Evolutionary conservation across 64 coral and sea anemone genomes (phyloP), one percentile per base, ranked within the genome.

Genomic region (Catalaphyllia jardinei): DNA sequence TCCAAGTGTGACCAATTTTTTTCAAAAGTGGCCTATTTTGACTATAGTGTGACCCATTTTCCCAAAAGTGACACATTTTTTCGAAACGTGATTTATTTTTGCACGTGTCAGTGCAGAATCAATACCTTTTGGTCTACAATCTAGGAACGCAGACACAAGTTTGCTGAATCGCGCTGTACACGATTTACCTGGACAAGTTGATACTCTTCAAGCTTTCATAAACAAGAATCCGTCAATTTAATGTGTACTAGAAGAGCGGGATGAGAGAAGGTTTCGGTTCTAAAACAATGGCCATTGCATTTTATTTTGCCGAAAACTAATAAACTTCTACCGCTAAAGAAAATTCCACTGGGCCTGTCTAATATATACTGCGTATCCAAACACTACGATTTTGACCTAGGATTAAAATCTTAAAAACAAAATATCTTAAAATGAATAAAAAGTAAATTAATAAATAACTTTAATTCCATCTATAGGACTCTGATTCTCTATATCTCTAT

Each of bases 221-320:
- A 89, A 61, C 91, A 97, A 1, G 91, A 97, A 77, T 97, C 91
- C 16, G 95, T 97, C 35, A 97, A 52, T 90, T 97, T 97, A n/a
- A 97, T 91, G 69, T 97, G 95, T 72, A 91, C 59, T 62, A 97
- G 74, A 50, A 94, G 75, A 31, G 87, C 93, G 6, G 92, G 80
- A 91, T 93, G 80, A 93, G 93, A 13, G 33, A 82, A 75, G 87
- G 78, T 24, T 97, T 97, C 22, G 95, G 91, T 76, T 91, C 76
- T 71, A 97, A 57, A 85, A 86, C 67, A 85, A 93, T 90, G 74
- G 88, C 95, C 95, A 94, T 96, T 27, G 89, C 82, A 91, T 97
- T 67, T 97, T 96, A 62, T 90, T 89, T 75, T 76, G 75, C 31
- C 75, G 25, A 86, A 91, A 90, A 71, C 88, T 28, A 87, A 52